phyloP scores from a whole-genome alignment of 2,888 invertebrate genomes.

The Venustoraphidia nigricollis region DNA sequence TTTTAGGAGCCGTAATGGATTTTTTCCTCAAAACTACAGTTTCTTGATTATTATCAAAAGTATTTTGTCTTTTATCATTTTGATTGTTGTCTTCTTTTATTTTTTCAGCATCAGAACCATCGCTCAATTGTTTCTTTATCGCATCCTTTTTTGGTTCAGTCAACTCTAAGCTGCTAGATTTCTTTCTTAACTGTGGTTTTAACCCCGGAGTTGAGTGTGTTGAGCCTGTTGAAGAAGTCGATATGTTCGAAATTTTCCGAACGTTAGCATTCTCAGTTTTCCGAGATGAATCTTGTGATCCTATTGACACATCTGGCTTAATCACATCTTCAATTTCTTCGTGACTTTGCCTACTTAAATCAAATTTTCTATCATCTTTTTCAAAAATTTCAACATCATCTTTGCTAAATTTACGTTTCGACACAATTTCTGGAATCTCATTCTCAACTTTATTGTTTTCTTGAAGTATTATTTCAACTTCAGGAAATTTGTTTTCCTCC shows the following conservation, averaged over 20 bases:
- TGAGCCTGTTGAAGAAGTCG: not conserved
- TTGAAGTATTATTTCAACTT: conserved; percentile 12
- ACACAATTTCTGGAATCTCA: conserved; percentile 7
- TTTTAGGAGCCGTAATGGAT: conserved; percentile 32
- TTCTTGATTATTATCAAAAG: conserved; percentile 20
- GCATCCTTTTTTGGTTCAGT: conserved; percentile 24
- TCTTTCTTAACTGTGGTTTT: conserved; percentile 35
- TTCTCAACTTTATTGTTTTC: conserved; percentile 11
- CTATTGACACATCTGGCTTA: conserved; percentile 12
- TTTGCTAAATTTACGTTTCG: conserved; percentile 27
- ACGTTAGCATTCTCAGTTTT: conserved; percentile 6
- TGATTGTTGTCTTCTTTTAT: conserved; percentile 20
- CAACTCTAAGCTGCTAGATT: conserved; percentile 37
- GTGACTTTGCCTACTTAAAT: conserved; percentile 16
- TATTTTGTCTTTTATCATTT: conserved; percentile 32
- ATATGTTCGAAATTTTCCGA: conserved; percentile 7
- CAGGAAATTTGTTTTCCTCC: conserved; percentile 15
- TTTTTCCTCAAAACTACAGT: conserved; percentile 40
- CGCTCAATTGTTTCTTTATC: conserved; percentile 1
- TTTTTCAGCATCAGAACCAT: not conserved
- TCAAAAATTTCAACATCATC: conserved; percentile 31
- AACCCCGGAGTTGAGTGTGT: conserved; percentile 13
- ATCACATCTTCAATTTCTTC: conserved; percentile 8
- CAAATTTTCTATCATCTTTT: conserved; percentile 17
- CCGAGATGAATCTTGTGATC: conserved; percentile 2